These are phyloP conservation scores for Henicopernis longicauda DNA, from an alignment of 2,113 vertebrate species.

Conservation along the genomic window DNA sequence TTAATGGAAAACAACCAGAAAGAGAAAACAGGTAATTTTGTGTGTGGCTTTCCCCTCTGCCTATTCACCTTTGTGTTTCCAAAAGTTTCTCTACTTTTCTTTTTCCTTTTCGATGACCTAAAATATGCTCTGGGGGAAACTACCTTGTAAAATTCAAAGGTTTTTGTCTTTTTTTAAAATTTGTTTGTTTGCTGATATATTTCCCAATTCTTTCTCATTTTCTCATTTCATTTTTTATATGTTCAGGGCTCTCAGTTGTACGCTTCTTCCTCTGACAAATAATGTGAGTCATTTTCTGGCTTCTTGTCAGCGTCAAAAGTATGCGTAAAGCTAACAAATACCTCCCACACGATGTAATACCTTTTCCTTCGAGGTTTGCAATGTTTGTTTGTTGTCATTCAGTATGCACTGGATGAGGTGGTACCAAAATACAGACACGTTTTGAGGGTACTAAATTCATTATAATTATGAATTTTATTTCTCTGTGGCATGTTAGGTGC, in stretches of 20 bases:
- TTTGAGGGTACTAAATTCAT: neutral
- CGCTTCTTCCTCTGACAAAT: neutral
- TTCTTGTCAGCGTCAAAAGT: neutral
- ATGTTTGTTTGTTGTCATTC: neutral
- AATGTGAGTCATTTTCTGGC: neutral
- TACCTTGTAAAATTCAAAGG: neutral
- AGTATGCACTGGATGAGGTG: neutral
- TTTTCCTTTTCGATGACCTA: neutral
- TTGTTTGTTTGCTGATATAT: neutral
- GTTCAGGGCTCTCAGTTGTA: neutral
- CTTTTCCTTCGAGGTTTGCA: neutral
- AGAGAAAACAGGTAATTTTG: neutral
- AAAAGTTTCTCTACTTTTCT: neutral
- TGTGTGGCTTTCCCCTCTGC: neutral
- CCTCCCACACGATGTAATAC: neutral
- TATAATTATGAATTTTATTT: neutral
- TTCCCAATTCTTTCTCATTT: neutral
- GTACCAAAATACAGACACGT: neutral
- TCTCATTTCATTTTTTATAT: neutral
- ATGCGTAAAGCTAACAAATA: neutral
- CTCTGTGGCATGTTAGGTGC: neutral
- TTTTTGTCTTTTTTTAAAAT: neutral
- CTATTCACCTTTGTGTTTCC: neutral
- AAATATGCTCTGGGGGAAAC: neutral
- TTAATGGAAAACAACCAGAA: neutral